phyloP scores from a whole-genome alignment of 2,797 vertebrate species.

The Dromococcyx pavoninus region DNA sequence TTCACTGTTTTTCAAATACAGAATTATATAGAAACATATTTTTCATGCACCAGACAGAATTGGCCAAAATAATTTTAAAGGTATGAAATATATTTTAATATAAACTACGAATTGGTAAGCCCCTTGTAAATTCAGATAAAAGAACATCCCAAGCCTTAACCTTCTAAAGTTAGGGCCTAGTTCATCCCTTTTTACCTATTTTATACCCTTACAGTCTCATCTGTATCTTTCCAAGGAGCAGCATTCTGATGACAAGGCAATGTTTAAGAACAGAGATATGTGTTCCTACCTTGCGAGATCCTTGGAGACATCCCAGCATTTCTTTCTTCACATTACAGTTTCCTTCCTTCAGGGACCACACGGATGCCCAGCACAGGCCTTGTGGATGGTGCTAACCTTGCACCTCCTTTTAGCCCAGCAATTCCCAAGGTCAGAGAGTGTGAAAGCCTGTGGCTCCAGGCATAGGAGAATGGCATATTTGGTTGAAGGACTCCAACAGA shows the following conservation, averaged over 20 bases:
- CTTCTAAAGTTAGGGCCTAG: background rate
- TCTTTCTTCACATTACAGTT: background rate
- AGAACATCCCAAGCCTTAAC: background rate
- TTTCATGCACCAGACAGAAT: background rate
- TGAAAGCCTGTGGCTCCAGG: background rate
- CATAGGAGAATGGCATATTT: background rate
- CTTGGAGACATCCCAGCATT: background rate
- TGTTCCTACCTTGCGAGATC: background rate
- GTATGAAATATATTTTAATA: background rate
- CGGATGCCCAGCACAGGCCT: background rate
- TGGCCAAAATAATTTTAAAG: background rate
- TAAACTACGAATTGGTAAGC: background rate
- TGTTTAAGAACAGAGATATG: background rate
- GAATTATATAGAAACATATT: background rate
- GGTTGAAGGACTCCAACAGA: background rate
- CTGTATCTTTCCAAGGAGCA: background rate
- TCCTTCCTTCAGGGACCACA: background rate
- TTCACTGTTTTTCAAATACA: background rate
- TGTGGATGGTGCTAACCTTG: accelerated
- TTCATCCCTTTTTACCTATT: background rate
- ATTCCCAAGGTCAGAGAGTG: background rate
- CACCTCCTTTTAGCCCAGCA: background rate
- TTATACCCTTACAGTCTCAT: background rate
- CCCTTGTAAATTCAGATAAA: background rate
- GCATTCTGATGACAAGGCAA: background rate